Conservation (phyloP, 2,113 vertebrate species). For the Campylomormyrus tamandua region DNA sequence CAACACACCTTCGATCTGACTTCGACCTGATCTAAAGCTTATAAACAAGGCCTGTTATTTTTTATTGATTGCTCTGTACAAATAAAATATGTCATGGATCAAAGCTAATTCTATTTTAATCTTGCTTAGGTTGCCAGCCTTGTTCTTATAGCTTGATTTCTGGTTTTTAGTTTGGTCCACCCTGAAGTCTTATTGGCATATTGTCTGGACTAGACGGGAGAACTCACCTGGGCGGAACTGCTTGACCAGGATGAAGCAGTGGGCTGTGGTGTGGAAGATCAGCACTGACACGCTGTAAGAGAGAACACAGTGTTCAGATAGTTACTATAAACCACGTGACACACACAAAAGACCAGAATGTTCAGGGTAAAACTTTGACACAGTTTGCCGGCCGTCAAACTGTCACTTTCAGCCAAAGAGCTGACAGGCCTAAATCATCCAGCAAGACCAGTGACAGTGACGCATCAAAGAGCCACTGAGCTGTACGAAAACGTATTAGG, state of each 20-base stretch:
- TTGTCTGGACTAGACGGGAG: neutral
- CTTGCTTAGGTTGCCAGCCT: neutral
- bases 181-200: neutral
- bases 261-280: slow-evolving; percentile 80
- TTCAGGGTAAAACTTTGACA: neutral
- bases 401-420: neutral
- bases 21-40: neutral
- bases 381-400: neutral
- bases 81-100: neutral
- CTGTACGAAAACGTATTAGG: neutral
- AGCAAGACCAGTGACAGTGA: neutral
- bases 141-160: neutral
- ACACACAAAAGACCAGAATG: neutral
- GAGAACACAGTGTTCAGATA: slow-evolving; percentile 18
- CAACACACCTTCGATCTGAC: neutral
- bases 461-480: neutral
- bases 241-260: slow-evolving; percentile 86
- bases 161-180: neutral
- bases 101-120: neutral
- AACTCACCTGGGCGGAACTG: slow-evolving; percentile 84
- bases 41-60: neutral
- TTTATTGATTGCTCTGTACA: neutral
- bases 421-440: neutral
- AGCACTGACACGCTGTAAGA: slow-evolving; percentile 74
- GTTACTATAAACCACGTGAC: slow-evolving; percentile 1